These are phyloP conservation scores for Gallinago paraguaiae DNA, from an alignment of 2,113 vertebrate species.

Conservation along the genomic window DNA sequence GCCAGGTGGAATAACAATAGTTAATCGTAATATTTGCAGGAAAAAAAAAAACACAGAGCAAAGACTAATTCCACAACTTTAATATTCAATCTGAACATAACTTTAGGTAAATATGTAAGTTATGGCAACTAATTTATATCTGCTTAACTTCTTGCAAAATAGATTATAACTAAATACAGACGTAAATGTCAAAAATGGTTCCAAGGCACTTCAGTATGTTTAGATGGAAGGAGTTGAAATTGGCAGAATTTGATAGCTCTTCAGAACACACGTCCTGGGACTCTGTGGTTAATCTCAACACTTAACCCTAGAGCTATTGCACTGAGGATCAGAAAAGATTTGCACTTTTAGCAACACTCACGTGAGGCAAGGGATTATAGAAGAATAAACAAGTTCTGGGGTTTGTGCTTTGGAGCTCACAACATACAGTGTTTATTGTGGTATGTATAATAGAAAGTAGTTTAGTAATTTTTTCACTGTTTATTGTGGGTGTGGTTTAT, in stretches of 20 bases:
- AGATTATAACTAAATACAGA: neutral
- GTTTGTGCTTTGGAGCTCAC: neutral
- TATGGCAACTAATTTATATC: neutral
- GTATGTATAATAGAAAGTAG: neutral
- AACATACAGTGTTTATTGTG: neutral
- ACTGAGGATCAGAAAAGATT: neutral
- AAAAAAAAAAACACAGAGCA: neutral
- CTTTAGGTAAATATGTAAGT: neutral
- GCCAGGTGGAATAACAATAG: neutral
- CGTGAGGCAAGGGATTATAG: neutral
- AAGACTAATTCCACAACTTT: neutral
- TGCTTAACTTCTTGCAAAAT: neutral
- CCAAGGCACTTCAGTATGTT: neutral
- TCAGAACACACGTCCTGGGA: neutral
- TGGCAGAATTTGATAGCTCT: neutral
- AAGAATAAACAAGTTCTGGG: neutral
- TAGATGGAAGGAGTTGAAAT: neutral
- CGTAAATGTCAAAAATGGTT: neutral
- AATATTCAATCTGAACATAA: neutral
- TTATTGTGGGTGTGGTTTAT: neutral
- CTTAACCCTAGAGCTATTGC: neutral
- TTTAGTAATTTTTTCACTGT: neutral
- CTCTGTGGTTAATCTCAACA: neutral
- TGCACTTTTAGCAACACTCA: neutral
- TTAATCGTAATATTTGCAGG: neutral